Base-by-base conservation (phyloP, 1,140 invertebrate species). In the Holotrichia oblita region DNA sequence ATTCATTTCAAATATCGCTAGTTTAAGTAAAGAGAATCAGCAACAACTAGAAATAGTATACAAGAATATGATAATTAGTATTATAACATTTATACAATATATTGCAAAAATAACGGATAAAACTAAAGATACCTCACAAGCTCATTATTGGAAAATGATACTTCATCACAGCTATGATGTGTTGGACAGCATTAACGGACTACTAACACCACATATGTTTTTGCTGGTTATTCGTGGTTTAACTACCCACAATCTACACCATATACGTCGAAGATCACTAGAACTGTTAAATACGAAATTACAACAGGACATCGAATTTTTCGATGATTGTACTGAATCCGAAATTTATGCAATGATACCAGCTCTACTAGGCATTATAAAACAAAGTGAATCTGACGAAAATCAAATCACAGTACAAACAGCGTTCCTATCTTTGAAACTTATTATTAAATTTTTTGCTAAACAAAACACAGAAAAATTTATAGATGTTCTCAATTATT, bases 251-350 rank as follows among this genome's bases (percentile, higher is more conserved):
- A 89, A 92, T 20, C 83, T 94, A 12, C 82, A 91, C 0, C 90
- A 90, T 2, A 93, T 98, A 0, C 90, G 93, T 81, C 90, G 93
- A 73, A 95, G 96, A 86, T 91, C 94, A 0, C 90, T 98, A 86
- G 96, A 98, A 83, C 85, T 98, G 24, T 85, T 98, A 0, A 96
- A 95, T 81, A 89, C 89, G 17, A 94, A 96, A 86, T 87, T 98
- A 3, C 91, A 93, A 64, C 90, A 92, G 61, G 90, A 91, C 42
- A 86, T 88, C n/a, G 89, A 91, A 76, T 92, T 92, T 80, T 90
- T 92, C 69, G 83, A 87, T 14, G 84, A 89, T 17, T 88, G 89
- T 22, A 84, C 88, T 17, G 85, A 88, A 48, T 75, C 84, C 78
- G 83, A 84, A 72, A 83, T 94, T 14, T 88, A 90, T 12, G 85